These are phyloP conservation scores for Rhinoraja longicauda DNA, from an alignment of 2,797 vertebrate genomes.

Conservation along the genomic window DNA sequence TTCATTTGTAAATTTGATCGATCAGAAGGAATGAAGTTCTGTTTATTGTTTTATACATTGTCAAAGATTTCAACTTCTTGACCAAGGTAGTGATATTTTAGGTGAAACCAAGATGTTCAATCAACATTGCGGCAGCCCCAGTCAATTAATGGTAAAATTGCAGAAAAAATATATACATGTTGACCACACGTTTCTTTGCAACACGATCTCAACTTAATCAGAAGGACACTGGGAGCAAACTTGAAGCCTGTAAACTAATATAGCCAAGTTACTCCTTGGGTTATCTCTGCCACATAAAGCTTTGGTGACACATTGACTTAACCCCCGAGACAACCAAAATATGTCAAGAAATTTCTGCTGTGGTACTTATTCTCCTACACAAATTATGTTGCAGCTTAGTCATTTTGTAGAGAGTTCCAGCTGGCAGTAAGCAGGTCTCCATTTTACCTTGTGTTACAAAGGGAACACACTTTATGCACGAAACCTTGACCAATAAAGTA, in stretches of 20 bases:
- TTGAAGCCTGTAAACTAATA: background rate
- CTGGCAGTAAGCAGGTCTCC: background rate
- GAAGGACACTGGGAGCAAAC: background rate
- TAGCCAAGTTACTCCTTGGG: background rate
- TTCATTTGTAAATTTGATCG: no score
- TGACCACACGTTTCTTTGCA: no score
- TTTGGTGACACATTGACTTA: background rate
- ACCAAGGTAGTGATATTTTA: no score
- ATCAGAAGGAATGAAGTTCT: no score
- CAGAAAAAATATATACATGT: no score
- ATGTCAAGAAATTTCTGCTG: background rate
- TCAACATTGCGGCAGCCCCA: no score
- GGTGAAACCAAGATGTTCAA: no score
- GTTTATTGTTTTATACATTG: no score
- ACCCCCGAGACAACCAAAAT: background rate
- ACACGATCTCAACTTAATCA: no score
- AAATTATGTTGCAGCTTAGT: background rate
- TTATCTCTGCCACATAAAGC: background rate
- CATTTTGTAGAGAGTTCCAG: no score
- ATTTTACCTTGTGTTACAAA: background rate
- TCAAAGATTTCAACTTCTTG: no score
- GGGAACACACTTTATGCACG: background rate
- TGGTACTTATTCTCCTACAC: background rate
- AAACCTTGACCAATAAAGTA: background rate
- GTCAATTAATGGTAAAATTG: no score